These are phyloP conservation scores for Fundulus diaphanus DNA, from an alignment of 2,797 vertebrate genomes.

Conservation along the genomic window DNA sequence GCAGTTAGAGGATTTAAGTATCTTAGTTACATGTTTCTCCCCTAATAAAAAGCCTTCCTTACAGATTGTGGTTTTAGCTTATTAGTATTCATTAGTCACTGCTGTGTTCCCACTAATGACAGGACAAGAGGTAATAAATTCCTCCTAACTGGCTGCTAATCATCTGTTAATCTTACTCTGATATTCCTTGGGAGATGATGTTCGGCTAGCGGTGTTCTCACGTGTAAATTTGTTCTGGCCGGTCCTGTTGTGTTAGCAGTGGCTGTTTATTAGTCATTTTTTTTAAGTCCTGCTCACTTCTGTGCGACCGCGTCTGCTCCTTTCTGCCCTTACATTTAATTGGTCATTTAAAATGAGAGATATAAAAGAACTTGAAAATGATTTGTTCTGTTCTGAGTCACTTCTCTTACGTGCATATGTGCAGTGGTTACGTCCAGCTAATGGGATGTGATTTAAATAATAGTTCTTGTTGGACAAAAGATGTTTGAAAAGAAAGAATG, in stretches of 20 bases:
- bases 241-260: background rate
- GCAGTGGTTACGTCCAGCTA: background rate
- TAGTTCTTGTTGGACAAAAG: slow-evolving; percentile 5
- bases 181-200: slow-evolving; percentile 41
- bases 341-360: background rate
- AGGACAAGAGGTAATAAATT: slow-evolving; percentile 74
- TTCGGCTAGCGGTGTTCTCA: slow-evolving; percentile 3
- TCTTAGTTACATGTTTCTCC: slow-evolving; percentile 33
- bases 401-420: background rate
- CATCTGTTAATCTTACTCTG: slow-evolving; percentile 65
- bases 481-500: background rate
- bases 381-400: background rate
- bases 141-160: slow-evolving; percentile 71
- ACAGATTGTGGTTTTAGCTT: slow-evolving; percentile 53
- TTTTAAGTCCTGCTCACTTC: background rate
- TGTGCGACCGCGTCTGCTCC: background rate
- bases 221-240: slow-evolving; percentile 1
- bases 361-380: background rate
- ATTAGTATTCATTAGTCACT: slow-evolving; percentile 75
- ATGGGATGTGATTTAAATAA: slow-evolving; percentile 4
- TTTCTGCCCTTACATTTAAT: background rate
- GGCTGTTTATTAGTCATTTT: background rate
- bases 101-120: slow-evolving; percentile 75
- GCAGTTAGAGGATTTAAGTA: slow-evolving; percentile 40
- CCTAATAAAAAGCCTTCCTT: slow-evolving; percentile 59